Percentiles rank a stretch among this genome's conserved stretches.
phyloP scores from a whole-genome alignment of 1,140 invertebrate genomes.

The Oscheius sp. region DNA sequence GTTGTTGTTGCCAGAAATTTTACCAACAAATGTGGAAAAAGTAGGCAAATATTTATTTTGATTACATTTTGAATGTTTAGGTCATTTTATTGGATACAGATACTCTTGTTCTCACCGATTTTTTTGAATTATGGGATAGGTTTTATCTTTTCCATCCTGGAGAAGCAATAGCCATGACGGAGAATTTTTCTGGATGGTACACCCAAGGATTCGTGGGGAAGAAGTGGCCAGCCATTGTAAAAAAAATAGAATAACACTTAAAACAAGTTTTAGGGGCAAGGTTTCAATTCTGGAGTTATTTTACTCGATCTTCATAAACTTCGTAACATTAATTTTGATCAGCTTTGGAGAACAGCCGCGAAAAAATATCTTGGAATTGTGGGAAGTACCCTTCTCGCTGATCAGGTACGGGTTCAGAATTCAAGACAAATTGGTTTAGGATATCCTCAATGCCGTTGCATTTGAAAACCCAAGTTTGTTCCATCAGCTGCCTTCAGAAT shows the following conservation, averaged over 20 bases:
- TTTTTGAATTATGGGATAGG: neutral
- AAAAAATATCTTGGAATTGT: neutral
- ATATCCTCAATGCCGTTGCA: conserved; percentile 1
- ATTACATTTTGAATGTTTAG: neutral
- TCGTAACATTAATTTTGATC: neutral
- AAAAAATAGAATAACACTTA: neutral
- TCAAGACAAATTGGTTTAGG: neutral
- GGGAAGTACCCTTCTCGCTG: neutral
- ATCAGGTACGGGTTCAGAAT: neutral
- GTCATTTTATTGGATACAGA: conserved; percentile 20
- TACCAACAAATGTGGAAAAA: neutral
- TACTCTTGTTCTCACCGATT: neutral
- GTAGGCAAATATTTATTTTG: neutral
- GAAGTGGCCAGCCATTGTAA: conserved; percentile 3
- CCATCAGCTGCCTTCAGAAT: neutral
- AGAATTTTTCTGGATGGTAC: conserved; percentile 18
- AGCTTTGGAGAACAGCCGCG: neutral
- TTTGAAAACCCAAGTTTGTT: neutral
- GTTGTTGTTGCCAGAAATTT: conserved; percentile 17
- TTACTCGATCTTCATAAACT: neutral
- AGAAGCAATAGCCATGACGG: neutral
- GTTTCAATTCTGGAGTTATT: conserved; percentile 9
- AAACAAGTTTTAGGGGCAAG: neutral
- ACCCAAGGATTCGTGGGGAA: neutral
- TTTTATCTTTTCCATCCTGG: neutral